Evolutionary conservation across 2,888 invertebrate genomes (phyloP), one percentile per base, ranked within the genome.

Genomic region (Agrochola lota): DNA sequence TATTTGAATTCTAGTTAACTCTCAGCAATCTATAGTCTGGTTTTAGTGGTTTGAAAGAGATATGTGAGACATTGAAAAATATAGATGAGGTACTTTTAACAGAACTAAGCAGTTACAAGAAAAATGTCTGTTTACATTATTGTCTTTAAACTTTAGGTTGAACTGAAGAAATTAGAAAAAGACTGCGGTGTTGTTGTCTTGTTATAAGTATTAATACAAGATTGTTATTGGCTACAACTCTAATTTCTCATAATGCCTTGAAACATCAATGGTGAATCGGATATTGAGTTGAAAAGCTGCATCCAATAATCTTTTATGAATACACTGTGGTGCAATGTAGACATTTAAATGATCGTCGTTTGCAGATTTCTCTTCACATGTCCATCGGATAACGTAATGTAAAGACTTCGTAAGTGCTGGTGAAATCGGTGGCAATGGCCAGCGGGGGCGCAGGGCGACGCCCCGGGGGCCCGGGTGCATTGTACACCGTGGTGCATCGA

Each of bases 401-500:
- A 87, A 90, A 89, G 85, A 90, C 90, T 91, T 92, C 76, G 90
- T 90, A 90, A 92, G 90, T 89, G 90, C 86, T 92, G 88, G 91
- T 91, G 91, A 92, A 93, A 94, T 93, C 92, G 92, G 93, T 93
- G 94, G 94, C 95, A 94, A 94, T 91, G 95, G 91, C 94, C 94
- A 94, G 92, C 87, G 87, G 88, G 89, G 90, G 87, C 86, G 85
- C 83, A 87, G 85, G 87, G 86, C 86, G 89, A 83, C 85, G 88
- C 84, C 84, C 73, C 86, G 85, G 87, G 88, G 90, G 85, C 85
- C 84, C 75, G 91, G 89, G 93, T 93, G 93, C 94, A 95, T 91
- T 93, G 93, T 91, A 92, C 92, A 91, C 85, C 88, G 87, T 85
- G 88, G 89, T 92, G 93, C 93, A 93, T 85, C 91, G 91, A 90